A percentile compares a stretch with the other conserved stretches of the same genome.
These are phyloP conservation scores for Trinorchestia longiramus DNA, from an alignment of 1,140 invertebrate genomes.

Conservation along the genomic window DNA sequence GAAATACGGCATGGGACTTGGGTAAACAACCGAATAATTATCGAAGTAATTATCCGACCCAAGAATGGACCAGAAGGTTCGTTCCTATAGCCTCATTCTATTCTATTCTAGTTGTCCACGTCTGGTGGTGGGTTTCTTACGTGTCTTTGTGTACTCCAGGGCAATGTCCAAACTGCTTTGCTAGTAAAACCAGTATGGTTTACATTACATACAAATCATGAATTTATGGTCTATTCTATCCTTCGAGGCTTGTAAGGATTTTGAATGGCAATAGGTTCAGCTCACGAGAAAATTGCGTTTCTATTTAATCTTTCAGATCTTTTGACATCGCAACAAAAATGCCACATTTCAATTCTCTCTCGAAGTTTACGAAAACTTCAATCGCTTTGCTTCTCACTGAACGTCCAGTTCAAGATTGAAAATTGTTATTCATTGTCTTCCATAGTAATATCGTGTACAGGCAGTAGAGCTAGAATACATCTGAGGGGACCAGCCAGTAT, in stretches of 20 bases:
- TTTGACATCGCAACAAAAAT: background rate
- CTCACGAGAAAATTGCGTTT: background rate
- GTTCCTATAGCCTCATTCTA: too few relatives aligned
- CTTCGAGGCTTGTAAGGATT: background rate
- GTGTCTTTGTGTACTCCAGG: background rate
- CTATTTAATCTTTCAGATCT: background rate
- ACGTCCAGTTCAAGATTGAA: too few relatives aligned
- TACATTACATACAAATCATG: background rate
- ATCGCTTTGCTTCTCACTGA: background rate
- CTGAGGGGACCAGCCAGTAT: background rate
- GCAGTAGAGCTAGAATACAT: too few relatives aligned
- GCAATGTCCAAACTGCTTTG: background rate
- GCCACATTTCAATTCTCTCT: background rate
- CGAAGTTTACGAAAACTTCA: background rate
- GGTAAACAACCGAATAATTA: too few relatives aligned
- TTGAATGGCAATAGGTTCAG: background rate
- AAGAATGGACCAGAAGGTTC: too few relatives aligned
- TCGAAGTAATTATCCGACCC: too few relatives aligned
- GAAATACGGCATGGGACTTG: too few relatives aligned
- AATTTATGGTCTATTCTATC: background rate
- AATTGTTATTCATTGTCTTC: too few relatives aligned
- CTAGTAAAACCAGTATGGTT: background rate
- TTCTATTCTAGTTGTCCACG: too few relatives aligned
- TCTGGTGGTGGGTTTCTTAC: too few relatives aligned
- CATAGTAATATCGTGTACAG: too few relatives aligned